These are phyloP conservation scores for Oncopeltus fasciatus DNA, from an alignment of 1,140 invertebrate genomes.

Conservation along the genomic window DNA sequence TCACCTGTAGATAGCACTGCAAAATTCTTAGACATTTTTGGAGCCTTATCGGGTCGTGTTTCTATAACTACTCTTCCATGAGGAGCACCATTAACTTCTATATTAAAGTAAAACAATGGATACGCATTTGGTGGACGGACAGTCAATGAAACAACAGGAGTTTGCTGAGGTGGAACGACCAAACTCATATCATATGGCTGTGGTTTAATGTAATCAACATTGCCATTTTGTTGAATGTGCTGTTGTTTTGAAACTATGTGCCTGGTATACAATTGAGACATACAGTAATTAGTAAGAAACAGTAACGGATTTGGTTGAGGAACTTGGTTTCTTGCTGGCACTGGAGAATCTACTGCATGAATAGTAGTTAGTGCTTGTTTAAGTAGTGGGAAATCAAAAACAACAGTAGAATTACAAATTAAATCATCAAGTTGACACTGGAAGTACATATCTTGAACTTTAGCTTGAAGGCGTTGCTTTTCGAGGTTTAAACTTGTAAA, in stretches of 20 bases:
- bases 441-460: conserved; percentile 54
- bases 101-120: conserved; percentile 60
- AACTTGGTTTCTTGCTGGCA: conserved; percentile 19
- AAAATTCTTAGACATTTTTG: conserved; percentile 85
- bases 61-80: conserved; percentile 67
- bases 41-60: conserved; percentile 67
- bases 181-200: conserved; percentile 22
- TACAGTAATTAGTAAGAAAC: conserved; percentile 57
- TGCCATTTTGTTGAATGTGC: conserved; percentile 36
- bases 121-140: conserved; percentile 30
- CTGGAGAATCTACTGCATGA: conserved; percentile 34
- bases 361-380: conserved; percentile 47
- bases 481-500: conserved; percentile 41
- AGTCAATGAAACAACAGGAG: conserved; percentile 19
- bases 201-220: conserved; percentile 36
- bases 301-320: conserved; percentile 36
- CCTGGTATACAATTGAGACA: conserved; percentile 53
- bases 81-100: conserved; percentile 53
- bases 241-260: conserved; percentile 44
- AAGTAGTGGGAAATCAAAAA: conserved; percentile 47
- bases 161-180: conserved; percentile 31
- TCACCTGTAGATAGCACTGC: conserved; percentile 63
- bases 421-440: conserved; percentile 56
- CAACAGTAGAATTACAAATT: conserved; percentile 44
- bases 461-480: conserved; percentile 45